Evolutionary conservation across 2,888 invertebrate species (phyloP).

Genomic region (Macrosiphum euphorbiae): DNA sequence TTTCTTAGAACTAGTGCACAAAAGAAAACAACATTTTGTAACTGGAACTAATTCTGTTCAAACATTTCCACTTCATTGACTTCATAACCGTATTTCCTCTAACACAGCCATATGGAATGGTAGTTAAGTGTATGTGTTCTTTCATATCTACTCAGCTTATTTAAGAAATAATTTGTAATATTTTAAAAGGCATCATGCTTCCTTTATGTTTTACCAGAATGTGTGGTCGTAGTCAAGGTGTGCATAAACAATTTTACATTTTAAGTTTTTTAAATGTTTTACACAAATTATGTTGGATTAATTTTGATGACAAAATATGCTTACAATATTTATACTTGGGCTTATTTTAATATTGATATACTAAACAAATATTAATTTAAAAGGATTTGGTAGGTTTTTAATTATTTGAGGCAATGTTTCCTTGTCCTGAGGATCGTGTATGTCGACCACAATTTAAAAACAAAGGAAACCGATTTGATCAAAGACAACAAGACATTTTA

Average conservation of each 20-base stretch:
- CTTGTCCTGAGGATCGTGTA: conserved; percentile 51
- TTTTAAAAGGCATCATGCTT: conserved; percentile 36
- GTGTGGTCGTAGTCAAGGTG: conserved; percentile 61
- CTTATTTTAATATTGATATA: conserved; percentile 16
- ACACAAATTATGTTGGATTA: neutral
- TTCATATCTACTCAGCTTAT: conserved; percentile 22
- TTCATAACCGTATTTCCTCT: conserved; percentile 53
- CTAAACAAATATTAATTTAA: conserved; percentile 14
- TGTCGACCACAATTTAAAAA: conserved; percentile 60
- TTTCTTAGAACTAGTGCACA: conserved; percentile 20
- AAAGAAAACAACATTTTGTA: conserved; percentile 62
- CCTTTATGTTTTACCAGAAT: conserved; percentile 62
- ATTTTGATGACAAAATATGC: conserved; percentile 13
- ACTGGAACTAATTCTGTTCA: conserved; percentile 60
- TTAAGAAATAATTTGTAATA: conserved; percentile 31
- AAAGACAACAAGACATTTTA: conserved; percentile 65
- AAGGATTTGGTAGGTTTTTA: conserved; percentile 57
- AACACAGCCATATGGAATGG: conserved; percentile 50
- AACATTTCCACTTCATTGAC: conserved; percentile 59
- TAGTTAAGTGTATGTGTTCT: conserved; percentile 47
- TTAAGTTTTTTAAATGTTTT: neutral
- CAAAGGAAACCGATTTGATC: conserved; percentile 56
- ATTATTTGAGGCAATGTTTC: conserved; percentile 57
- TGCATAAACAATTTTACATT: conserved; percentile 44
- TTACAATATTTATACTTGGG: conserved; percentile 7